A percentile compares a stretch with the other conserved stretches of the same genome.
These are phyloP conservation scores for Pionites leucogaster DNA, from an alignment of 2,113 vertebrate species.

Conservation along the genomic window DNA sequence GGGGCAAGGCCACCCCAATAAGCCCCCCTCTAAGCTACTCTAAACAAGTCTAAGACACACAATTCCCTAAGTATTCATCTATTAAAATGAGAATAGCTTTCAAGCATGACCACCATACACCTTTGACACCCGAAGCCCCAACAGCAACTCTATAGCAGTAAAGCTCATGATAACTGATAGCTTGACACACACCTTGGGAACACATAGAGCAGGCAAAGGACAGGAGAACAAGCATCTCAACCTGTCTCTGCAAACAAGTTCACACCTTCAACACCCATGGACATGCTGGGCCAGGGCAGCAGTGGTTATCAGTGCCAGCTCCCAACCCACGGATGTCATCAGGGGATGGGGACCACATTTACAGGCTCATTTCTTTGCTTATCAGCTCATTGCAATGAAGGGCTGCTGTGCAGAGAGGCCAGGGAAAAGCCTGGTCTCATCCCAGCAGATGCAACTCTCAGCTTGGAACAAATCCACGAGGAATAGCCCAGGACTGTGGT, in stretches of 20 bases:
- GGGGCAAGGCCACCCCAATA: no score
- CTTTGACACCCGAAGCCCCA: background rate
- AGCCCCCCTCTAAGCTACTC: background rate
- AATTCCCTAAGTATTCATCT: rapidly evolving
- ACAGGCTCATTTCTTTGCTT: background rate
- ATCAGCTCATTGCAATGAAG: background rate
- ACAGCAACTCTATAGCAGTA: rapidly evolving
- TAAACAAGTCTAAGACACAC: background rate
- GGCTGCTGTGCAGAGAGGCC: background rate
- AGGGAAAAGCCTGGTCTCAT: background rate
- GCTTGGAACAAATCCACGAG: background rate
- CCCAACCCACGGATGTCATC: background rate
- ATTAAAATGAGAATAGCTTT: background rate
- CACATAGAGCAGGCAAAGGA: background rate
- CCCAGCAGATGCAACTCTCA: background rate
- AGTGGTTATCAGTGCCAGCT: background rate
- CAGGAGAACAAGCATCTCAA: background rate
- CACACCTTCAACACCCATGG: rapidly evolving
- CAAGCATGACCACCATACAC: rapidly evolving
- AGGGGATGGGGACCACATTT: background rate
- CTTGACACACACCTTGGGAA: background rate
- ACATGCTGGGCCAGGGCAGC: background rate
- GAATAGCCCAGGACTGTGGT: background rate
- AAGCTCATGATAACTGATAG: rapidly evolving
- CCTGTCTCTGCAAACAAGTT: background rate